Conservation (phyloP, 1,140 invertebrate species). For the Ephestia elutella region DNA sequence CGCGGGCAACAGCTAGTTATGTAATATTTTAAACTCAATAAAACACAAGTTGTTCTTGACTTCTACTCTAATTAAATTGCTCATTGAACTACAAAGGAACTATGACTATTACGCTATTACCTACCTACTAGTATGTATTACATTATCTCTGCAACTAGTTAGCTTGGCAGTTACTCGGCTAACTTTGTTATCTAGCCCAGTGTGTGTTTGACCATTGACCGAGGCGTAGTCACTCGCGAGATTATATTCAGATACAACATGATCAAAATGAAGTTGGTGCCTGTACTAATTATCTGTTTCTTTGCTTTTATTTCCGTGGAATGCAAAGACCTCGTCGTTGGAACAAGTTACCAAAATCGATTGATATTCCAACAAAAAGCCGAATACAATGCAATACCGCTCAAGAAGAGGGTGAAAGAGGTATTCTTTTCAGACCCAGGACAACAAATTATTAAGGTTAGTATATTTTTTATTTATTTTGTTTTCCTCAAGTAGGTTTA, state of each 20-base stretch:
- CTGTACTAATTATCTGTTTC: conserved; percentile 39
- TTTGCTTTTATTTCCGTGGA: conserved; percentile 37
- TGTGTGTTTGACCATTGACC: not conserved
- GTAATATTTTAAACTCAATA: too few species aligned
- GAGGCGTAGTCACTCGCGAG: not conserved
- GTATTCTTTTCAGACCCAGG: conserved; percentile 62
- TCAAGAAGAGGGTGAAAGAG: conserved; percentile 66
- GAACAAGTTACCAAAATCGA: conserved; percentile 57
- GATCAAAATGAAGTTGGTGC: conserved; percentile 43
- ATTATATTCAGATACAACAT: not conserved
- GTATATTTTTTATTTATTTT: not conserved
- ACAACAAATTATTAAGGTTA: conserved; percentile 63
- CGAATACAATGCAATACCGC: conserved; percentile 58
- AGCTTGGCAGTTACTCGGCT: too few species aligned
- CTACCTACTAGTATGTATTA: too few species aligned
- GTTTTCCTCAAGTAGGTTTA: too few species aligned
- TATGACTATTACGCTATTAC: too few species aligned
- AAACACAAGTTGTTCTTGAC: too few species aligned
- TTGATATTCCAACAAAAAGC: conserved; percentile 57
- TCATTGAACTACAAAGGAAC: too few species aligned
- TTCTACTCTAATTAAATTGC: too few species aligned
- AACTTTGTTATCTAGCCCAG: too few species aligned
- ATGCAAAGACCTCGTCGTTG: conserved; percentile 63
- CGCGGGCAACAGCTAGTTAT: too few species aligned
- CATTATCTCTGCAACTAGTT: too few species aligned